A percentile compares a stretch with the other conserved stretches of the same genome.
Evolutionary conservation across 2,888 invertebrate genomes (phyloP).

Genomic region (Actias luna): DNA sequence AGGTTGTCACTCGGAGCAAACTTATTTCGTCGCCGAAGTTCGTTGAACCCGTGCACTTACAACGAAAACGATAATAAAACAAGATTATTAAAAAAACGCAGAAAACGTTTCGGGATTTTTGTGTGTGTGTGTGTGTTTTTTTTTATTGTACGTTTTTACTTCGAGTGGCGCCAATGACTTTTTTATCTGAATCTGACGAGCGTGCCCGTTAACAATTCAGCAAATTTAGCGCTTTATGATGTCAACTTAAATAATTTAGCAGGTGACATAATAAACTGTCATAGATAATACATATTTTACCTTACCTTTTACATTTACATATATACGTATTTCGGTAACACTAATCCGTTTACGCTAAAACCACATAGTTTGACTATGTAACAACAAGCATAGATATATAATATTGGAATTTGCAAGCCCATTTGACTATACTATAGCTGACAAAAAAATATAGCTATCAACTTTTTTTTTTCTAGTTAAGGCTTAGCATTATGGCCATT

Average conservation of each 20-base stretch:
- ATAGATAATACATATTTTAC: too few relatives aligned
- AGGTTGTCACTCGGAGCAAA: neutral
- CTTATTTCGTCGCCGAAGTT: neutral
- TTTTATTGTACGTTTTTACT: constrained; percentile 15
- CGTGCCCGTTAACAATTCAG: constrained; percentile 6
- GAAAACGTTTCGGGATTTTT: constrained; percentile 1
- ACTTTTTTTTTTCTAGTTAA: too few relatives aligned
- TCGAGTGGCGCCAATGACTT: constrained; percentile 10
- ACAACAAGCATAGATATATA: too few relatives aligned
- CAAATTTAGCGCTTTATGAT: constrained; percentile 14
- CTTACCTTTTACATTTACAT: too few relatives aligned
- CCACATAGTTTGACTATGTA: too few relatives aligned
- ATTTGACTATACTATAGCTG: too few relatives aligned
- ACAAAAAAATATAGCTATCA: too few relatives aligned
- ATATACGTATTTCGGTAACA: too few relatives aligned
- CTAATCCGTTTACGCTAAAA: too few relatives aligned
- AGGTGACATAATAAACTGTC: neutral
- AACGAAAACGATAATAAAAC: constrained; percentile 10
- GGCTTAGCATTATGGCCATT: too few relatives aligned
- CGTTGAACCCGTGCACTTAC: constrained; percentile 9
- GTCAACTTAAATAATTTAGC: neutral
- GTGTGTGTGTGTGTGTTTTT: too few relatives aligned
- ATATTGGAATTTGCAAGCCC: too few relatives aligned
- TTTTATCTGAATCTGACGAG: constrained; percentile 2
- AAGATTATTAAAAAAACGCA: constrained; percentile 11